phyloP scores from a whole-genome alignment of 2,888 invertebrate genomes.

The Ptycholaimellus sp. region DNA sequence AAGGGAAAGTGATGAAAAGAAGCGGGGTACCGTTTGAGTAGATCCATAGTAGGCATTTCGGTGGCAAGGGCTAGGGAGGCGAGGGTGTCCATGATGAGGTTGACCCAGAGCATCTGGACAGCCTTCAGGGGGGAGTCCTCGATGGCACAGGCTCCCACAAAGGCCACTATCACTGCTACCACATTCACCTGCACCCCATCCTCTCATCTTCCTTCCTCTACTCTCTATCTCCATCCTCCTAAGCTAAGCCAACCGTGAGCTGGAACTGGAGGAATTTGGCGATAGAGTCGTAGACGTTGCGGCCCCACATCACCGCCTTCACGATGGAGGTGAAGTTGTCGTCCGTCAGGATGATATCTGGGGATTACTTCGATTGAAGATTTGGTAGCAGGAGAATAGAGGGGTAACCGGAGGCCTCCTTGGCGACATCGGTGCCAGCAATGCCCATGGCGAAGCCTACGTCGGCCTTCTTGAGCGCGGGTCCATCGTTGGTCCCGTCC shows the following conservation, averaged over 20 bases:
- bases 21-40: constrained; percentile 32
- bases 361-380: too few species aligned
- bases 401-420: constrained; percentile 35
- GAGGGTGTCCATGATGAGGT: constrained; percentile 36
- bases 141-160: constrained; percentile 34
- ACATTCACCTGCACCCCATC: constrained; percentile 27
- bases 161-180: constrained; percentile 34
- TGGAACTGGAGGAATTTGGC: constrained; percentile 36
- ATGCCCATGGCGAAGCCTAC: constrained; percentile 35
- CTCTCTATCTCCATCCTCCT: too few species aligned
- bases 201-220: too few species aligned
- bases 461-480: constrained; percentile 34
- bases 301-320: constrained; percentile 36
- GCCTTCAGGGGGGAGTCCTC: constrained; percentile 27
- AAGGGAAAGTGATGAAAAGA: constrained; percentile 5
- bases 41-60: constrained; percentile 32
- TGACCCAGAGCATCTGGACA: constrained; percentile 35
- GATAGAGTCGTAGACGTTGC: constrained; percentile 35
- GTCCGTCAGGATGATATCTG: constrained; percentile 35
- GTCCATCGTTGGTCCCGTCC: constrained; percentile 34
- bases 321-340: constrained; percentile 35
- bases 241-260: constrained; percentile 31
- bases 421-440: constrained; percentile 35
- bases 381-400: too few species aligned
- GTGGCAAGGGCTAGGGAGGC: constrained; percentile 36